phyloP scores from a whole-genome alignment of 2,797 vertebrate genomes.

The Characodon lateralis region DNA sequence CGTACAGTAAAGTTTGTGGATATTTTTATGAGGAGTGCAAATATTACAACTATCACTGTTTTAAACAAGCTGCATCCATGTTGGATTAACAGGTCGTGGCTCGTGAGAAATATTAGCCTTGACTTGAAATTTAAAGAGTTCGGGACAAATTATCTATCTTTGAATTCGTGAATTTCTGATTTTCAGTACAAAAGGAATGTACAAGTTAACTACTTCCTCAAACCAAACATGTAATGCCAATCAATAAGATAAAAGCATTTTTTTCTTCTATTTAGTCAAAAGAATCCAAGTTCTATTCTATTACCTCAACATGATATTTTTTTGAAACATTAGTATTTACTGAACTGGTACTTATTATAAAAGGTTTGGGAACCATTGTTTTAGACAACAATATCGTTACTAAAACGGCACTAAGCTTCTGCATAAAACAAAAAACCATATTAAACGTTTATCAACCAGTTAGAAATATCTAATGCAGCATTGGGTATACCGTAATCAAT shows the following conservation, averaged over 20 bases:
- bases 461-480: not conserved
- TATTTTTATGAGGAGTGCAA: not conserved
- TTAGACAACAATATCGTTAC: not conserved
- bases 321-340: not conserved
- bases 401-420: not conserved
- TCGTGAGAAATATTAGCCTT: not conserved
- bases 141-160: not conserved
- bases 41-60: not conserved
- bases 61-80: not conserved
- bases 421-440: not conserved
- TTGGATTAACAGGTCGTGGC: too few relatives aligned
- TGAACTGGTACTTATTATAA: not conserved
- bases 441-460: not conserved
- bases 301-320: too few relatives aligned
- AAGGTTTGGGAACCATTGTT: not conserved
- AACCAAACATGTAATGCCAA: not conserved
- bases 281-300: not conserved
- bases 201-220: not conserved
- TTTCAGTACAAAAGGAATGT: not conserved
- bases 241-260: not conserved
- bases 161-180: not conserved
- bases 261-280: not conserved
- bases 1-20: not conserved
- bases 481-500: not conserved
- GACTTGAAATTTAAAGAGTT: not conserved